Evolutionary conservation across 30 jellyfish, hydroid and myxozoan genomes (phyloP).

Genomic region (Rhopilema esculentum): DNA sequence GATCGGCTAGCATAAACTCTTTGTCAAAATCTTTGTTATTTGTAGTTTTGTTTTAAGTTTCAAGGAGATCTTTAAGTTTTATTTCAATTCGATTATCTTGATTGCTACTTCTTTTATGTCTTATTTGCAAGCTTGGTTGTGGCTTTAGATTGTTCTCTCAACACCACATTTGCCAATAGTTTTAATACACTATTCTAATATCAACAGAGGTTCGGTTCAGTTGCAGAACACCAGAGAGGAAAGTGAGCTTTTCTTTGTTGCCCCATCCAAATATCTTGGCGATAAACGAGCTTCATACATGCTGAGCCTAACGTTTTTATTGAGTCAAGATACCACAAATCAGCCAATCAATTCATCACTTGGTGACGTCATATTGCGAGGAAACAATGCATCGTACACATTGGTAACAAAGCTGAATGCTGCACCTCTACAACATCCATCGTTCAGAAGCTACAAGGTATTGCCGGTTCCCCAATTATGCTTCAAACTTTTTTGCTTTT

Average conservation of each 20-base stretch:
- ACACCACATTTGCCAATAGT: no score
- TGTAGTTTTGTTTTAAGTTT: no score
- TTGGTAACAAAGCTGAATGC: constrained; percentile 66
- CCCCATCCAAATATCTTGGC: constrained; percentile 92
- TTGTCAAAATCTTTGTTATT: no score
- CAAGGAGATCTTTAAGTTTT: no score
- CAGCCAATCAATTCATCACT: constrained; percentile 56
- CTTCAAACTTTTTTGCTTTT: not conserved
- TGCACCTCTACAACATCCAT: constrained; percentile 69
- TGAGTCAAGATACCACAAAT: constrained; percentile 69
- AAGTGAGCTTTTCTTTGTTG: constrained; percentile 76
- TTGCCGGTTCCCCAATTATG: not conserved
- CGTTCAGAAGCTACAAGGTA: constrained; percentile 75
- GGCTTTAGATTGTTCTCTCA: not conserved
- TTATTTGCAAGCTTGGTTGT: no score
- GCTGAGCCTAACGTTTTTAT: constrained; percentile 78
- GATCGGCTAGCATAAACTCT: no score
- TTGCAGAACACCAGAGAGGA: constrained; percentile 49
- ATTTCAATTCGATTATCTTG: no score
- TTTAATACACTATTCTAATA: not conserved
- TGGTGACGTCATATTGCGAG: constrained; percentile 90
- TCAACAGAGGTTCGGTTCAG: constrained; percentile 81
- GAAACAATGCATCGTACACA: constrained; percentile 51
- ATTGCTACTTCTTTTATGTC: no score
- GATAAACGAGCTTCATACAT: constrained; percentile 85